Evolutionary conservation across 2,113 vertebrate species (phyloP), one percentile per base, ranked within the genome.

Genomic region (Gambusia affinis): DNA sequence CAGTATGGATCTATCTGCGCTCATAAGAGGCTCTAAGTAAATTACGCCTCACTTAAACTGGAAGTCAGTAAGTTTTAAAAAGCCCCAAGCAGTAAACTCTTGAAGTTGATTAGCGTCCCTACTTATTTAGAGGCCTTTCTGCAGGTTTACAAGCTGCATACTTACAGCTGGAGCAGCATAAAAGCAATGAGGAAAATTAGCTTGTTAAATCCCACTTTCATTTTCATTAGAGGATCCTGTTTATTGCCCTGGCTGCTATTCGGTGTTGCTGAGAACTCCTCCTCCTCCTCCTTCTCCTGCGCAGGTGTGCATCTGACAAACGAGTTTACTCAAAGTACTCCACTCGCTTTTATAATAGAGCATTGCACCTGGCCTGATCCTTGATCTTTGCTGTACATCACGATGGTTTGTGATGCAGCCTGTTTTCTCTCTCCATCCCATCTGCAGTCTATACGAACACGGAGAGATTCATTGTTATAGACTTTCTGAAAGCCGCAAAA

Each of bases 141-240:
- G 80, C 67, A 77, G 70, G 19, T 75, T 70, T 67, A 47, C 51
- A 81, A 67, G 3, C 39, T 22, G 33, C 27, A 66, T 76, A 84
- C 84, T 65, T 76, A 66, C 72, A 66, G 44, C 29, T 28, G 14
- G 29, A 76, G 30, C 37, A 22, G 17, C 15, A 67, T 73, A 76
- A 85, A 63, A 74, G 68, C 63, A 72, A 67, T 76, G 70, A 63
- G 30, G 75, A 78, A 60, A 80, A 76, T 82, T 54, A 4, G 17
- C 67, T 78, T 68, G 70, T 44, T 37, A 67, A 78, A 66, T 17
- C 69, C 19, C 24, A 60, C 15, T 76, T 84, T 70, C 63, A 70
- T 79, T 81, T 78, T n/a, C 67, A 57, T 72, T 19, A 62, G 70
- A 33, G 66, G 80, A 60, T 78, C 12, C 28, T 47, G 6, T 81